These are phyloP conservation scores for Germaria angustata DNA, from an alignment of 2,888 invertebrate species.

Conservation along the genomic window DNA sequence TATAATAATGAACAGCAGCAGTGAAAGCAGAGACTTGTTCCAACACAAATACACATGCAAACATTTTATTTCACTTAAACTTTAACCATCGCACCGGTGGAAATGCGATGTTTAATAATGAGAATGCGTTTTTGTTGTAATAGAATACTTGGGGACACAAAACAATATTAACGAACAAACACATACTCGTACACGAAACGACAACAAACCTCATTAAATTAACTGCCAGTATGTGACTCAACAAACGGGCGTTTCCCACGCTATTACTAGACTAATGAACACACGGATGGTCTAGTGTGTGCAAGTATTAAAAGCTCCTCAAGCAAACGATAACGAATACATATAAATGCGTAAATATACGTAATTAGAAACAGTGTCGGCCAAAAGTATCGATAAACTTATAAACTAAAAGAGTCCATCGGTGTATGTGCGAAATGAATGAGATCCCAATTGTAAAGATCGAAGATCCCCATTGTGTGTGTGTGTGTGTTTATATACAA, in stretches of 20 bases:
- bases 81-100: conserved; percentile 59
- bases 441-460: no score
- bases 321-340: neutral
- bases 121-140: neutral
- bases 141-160: conserved; percentile 20
- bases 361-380: no score
- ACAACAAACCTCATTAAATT: conserved; percentile 55
- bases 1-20: neutral
- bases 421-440: no score
- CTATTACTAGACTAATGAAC: conserved; percentile 26
- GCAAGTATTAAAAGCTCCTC: conserved; percentile 15
- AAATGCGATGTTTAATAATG: conserved; percentile 42
- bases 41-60: neutral
- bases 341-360: neutral
- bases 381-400: no score
- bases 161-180: neutral
- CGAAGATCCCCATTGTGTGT: no score
- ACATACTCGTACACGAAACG: neutral
- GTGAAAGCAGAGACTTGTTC: conserved; percentile 29
- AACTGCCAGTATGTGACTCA: conserved; percentile 67
- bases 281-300: neutral
- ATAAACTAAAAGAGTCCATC: no score
- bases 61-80: conserved; percentile 25
- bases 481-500: no score
- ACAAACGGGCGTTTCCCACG: conserved; percentile 70